These are phyloP conservation scores for Umimayanthus chanpuru DNA, from an alignment of 92 coral and sea anemone genomes.

Conservation along the genomic window DNA sequence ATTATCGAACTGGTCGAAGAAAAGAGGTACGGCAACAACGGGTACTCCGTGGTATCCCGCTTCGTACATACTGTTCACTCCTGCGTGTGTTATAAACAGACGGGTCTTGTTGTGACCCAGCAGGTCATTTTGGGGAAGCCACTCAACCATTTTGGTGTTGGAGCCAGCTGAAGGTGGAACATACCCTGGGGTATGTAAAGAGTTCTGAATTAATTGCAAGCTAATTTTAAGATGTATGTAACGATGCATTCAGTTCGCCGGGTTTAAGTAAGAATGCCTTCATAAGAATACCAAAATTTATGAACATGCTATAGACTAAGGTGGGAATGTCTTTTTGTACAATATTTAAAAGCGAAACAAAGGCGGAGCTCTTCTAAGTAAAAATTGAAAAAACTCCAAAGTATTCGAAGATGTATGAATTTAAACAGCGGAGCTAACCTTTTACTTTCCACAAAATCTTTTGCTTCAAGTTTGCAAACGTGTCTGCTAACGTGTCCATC, in stretches of 20 bases:
- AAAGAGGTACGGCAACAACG: background rate
- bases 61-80: background rate
- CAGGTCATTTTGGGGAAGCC: slow-evolving; percentile 8
- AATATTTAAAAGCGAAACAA: no score
- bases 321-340: background rate
- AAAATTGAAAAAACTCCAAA: no score
- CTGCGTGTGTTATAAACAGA: background rate
- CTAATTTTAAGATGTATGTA: no score
- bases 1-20: background rate
- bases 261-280: background rate
- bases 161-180: background rate
- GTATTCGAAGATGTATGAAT: no score
- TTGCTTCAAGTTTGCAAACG: no score
- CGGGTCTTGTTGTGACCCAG: background rate
- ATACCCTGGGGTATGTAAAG: background rate
- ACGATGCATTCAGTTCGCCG: no score
- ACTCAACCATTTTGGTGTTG: background rate
- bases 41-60: background rate
- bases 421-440: no score
- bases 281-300: no score
- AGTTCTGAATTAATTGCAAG: no score
- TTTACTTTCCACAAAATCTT: no score
- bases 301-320: background rate
- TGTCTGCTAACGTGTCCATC: no score
- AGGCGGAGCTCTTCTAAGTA: no score